A percentile compares a stretch with the other conserved stretches of the same genome.
Conservation (phyloP, 2,888 invertebrate genomes). For the Ecdyonurus torrentis region DNA sequence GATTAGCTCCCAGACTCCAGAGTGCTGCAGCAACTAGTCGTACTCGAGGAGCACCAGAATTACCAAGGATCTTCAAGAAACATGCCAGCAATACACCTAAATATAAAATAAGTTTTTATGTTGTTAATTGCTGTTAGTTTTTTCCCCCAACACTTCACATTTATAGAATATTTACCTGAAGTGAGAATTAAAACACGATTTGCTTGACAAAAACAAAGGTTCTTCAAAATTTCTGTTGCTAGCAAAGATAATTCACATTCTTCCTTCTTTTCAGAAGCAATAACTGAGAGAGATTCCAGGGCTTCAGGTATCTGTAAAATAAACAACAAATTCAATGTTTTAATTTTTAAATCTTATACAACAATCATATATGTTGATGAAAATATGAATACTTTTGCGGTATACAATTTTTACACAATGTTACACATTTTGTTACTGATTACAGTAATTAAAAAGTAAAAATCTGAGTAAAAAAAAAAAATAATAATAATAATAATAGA, state of each 20-base stretch:
- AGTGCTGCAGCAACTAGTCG: background rate
- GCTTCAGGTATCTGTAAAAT: background rate
- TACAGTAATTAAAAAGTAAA: too few relatives aligned
- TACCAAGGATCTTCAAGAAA: background rate
- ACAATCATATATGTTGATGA: too few relatives aligned
- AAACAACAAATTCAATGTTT: too few relatives aligned
- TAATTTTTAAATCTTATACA: background rate
- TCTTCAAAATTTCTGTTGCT: background rate
- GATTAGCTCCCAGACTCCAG: background rate
- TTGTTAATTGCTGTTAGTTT: too few relatives aligned
- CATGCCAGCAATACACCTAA: background rate
- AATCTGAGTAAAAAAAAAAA: too few relatives aligned
- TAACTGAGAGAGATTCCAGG: background rate
- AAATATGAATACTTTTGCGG: too few relatives aligned
- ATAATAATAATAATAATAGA: too few relatives aligned
- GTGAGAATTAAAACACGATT: background rate
- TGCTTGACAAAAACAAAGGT: background rate
- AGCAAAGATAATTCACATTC: background rate
- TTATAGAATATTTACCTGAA: background rate
- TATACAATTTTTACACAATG: too few relatives aligned
- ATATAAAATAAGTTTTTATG: too few relatives aligned
- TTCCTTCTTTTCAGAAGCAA: background rate
- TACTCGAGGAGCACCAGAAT: background rate
- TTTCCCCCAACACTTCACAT: too few relatives aligned
- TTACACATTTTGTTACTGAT: too few relatives aligned